Base-by-base conservation (phyloP, 2,113 vertebrate genomes). In the Platycercus adscitus region DNA sequence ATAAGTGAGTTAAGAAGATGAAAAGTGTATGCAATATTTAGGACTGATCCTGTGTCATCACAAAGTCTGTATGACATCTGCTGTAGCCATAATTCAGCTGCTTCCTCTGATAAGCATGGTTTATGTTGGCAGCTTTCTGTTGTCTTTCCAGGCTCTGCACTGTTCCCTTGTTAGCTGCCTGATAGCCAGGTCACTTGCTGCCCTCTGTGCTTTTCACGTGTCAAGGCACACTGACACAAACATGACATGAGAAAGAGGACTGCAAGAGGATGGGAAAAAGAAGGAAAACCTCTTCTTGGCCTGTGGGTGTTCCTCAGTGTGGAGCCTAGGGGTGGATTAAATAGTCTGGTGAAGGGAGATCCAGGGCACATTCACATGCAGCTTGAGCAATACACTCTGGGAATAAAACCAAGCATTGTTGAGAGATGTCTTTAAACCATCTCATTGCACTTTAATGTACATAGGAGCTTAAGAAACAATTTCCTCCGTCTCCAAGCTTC, bases 21-120 rank as follows among this genome's bases (percentile, higher is more conserved):
- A 73, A 91, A 87, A 91, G 16, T 41, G 13, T 46, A 76, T 85
- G 77, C 53, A 92, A 81, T 82, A 81, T 85, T 95, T 95, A 91
- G 81, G 92, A 87, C 73, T 46, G 73, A 70, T 95, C 78, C 87
- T 4, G 0, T 95, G 87, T 92, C 96, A 82, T 84, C 89, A 72
- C 58, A 8, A 88, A 91, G 66, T 35, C 92, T 46, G 28, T 37
- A 35, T 76, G 92, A 84, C 86, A 94, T 92, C 65, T 96, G 81
- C 86, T 94, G 83, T 28, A 91, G 83, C 92, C 93, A 91, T 95
- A 96, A 92, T 93, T 96, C 96, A 95, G 61, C 93, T 96, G 95
- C 93, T 96, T 96, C 96, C 95, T 94, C 92, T 77, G 95, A 97
- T 97, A 97, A 97, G 86, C 70, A 17, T 14, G 41, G 88, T 91